Base-by-base conservation (phyloP, 92 coral and sea anemone genomes). In the Parazoanthus darwini region DNA sequence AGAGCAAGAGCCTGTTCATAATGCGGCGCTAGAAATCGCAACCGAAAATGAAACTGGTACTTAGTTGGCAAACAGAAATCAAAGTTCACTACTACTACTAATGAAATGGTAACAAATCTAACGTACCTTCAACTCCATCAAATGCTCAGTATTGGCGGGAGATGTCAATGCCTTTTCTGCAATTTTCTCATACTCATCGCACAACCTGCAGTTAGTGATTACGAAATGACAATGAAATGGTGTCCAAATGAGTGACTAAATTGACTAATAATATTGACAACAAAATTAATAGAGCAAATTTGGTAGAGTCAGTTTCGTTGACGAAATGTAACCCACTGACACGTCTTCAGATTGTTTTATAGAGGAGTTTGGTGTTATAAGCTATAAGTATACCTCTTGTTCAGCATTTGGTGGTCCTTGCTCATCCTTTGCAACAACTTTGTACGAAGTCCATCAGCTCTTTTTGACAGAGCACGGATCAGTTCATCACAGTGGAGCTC, bases 91-190 rank as follows among this genome's bases (percentile, higher is more conserved):
- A 29, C 33, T 29, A 29, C 33, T 29, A 29, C 25, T 63, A 63
- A 2, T 22, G 25, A 26, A 22, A 0, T 54, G 59, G 20, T 54
- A 4, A 0, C 59, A 54, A 14, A 13, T 46, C 66, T 1, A 7
- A 39, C 90, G 67, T 73, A 94, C 99, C 96, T 93, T 97, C 33
- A 97, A 90, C 65, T 97, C 99, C 99, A 97, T 97, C 51, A 97
- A 90, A 43, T 97, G 99, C 83, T 97, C 99, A 59, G 99, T 97
- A 90, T 97, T 97, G 77, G 99, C 99, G n/a, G 99, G 99, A 81
- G 99, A 97, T 11, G 99, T 97, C 13, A 97, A 82, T 13, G 99
- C 99, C 89, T 97, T 95, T 75, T 97, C 99, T 36, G 99, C 99
- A 65, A 97, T 97, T 92, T 95, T 97, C 80, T 97, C 99, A 79